These are phyloP conservation scores for Ondatra zibethicus DNA, from an alignment of 2,113 vertebrate genomes.

Conservation along the genomic window DNA sequence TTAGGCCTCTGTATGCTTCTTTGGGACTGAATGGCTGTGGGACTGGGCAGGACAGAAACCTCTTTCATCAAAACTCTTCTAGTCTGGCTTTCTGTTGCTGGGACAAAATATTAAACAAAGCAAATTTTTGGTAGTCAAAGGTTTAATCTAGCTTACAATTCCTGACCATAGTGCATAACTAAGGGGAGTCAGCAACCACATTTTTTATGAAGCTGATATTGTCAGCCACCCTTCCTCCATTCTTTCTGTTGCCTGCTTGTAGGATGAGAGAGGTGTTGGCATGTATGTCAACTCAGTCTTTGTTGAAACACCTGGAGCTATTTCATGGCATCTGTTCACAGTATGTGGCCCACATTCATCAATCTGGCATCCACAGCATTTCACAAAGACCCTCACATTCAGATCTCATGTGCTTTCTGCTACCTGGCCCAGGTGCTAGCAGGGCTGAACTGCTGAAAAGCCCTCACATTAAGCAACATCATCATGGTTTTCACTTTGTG, in stretches of 20 bases:
- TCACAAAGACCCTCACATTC: not conserved
- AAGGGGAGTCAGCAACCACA: not conserved
- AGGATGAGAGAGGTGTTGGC: not conserved
- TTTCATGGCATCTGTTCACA: not conserved
- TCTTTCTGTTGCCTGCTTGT: not conserved
- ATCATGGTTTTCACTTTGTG: not conserved
- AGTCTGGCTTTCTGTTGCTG: not conserved
- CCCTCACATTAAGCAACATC: not conserved
- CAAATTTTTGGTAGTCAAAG: not conserved
- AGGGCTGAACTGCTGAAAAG: fast-evolving
- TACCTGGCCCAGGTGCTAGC: not conserved
- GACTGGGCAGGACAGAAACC: too few relatives aligned
- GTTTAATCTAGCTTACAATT: not conserved
- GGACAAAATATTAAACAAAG: not conserved
- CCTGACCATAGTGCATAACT: not conserved
- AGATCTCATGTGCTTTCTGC: not conserved
- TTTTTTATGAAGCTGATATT: not conserved
- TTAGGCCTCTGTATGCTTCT: too few relatives aligned
- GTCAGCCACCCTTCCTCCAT: not conserved
- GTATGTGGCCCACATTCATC: not conserved
- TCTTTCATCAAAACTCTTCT: not conserved
- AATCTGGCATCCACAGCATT: not conserved
- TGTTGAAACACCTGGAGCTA: not conserved
- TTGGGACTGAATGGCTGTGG: too few relatives aligned
- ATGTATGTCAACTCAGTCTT: not conserved